Percentiles rank a stretch among this genome's conserved stretches.
phyloP scores from a whole-genome alignment of 2,797 vertebrate genomes.

The Takifugu rubripes region DNA sequence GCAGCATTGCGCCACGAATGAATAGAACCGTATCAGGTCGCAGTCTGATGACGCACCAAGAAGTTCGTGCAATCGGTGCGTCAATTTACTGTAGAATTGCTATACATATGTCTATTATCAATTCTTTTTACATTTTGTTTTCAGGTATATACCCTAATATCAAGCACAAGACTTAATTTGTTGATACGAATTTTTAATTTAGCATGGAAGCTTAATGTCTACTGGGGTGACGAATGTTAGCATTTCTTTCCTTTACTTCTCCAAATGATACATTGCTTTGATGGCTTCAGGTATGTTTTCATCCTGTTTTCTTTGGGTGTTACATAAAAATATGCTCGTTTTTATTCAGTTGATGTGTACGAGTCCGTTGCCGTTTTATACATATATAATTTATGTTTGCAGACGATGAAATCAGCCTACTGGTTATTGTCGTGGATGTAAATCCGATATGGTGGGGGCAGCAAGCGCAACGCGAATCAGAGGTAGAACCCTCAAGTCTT shows the following conservation, averaged over 20 bases:
- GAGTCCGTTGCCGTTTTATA: too few relatives aligned
- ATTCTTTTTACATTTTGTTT: not conserved
- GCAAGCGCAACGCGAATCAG: constrained; percentile 81
- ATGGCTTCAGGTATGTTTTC: constrained; percentile 58
- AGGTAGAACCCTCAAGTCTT: constrained; percentile 67
- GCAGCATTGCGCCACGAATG: constrained; percentile 3
- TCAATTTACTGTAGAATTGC: too few relatives aligned
- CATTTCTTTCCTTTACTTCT: too few relatives aligned
- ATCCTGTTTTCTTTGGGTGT: not conserved
- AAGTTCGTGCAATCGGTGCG: not conserved
- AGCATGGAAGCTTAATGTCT: constrained; percentile 14
- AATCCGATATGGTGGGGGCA: constrained; percentile 99
- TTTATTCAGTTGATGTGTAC: not conserved
- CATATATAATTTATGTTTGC: constrained; percentile 12
- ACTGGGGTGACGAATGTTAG: constrained; percentile 13
- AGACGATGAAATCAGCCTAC: constrained; percentile 92
- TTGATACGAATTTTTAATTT: not conserved
- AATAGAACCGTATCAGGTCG: not conserved
- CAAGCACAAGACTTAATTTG: not conserved
- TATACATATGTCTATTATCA: not conserved
- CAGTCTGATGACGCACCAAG: not conserved
- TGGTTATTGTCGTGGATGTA: constrained; percentile 88
- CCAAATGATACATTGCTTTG: not conserved
- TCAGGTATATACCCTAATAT: not conserved
- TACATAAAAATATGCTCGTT: not conserved